phyloP scores from a whole-genome alignment of 1,140 invertebrate species.

The Eriocheir sinensis region DNA sequence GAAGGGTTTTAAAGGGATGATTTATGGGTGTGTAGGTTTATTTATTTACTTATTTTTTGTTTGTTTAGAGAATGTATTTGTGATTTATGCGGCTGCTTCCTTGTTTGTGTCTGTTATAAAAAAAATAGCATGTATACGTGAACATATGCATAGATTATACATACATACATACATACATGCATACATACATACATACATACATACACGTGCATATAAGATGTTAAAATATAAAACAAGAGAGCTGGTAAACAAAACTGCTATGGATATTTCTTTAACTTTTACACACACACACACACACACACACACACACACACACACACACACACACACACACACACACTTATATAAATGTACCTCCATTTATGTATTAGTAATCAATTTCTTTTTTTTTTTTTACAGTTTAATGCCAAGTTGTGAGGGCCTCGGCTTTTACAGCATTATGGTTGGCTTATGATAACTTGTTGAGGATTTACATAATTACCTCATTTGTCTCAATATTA shows the following conservation, averaged over 20 bases:
- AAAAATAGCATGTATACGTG: too few relatives aligned
- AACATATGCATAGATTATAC: too few relatives aligned
- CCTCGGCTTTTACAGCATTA: slow-evolving; percentile 13
- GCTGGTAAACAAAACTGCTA: too few relatives aligned
- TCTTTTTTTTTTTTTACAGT: too few relatives aligned
- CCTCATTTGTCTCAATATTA: slow-evolving; percentile 13
- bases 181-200: too few relatives aligned
- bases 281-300: too few relatives aligned
- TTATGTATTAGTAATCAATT: too few relatives aligned
- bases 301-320: neutral
- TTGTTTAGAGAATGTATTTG: neutral
- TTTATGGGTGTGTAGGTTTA: neutral
- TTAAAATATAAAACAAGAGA: too few relatives aligned
- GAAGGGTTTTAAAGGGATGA: neutral
- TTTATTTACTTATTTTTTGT: neutral
- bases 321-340: slow-evolving; percentile 4
- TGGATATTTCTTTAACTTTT: too few relatives aligned
- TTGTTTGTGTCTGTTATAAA: neutral
- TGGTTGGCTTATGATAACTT: neutral
- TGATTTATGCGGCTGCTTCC: neutral
- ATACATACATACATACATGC: too few relatives aligned
- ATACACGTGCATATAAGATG: too few relatives aligned
- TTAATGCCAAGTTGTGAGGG: too few relatives aligned
- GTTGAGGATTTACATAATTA: neutral
- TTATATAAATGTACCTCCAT: neutral